Base-by-base conservation (phyloP, 2,888 invertebrate genomes). In the Bellardia bayeri region DNA sequence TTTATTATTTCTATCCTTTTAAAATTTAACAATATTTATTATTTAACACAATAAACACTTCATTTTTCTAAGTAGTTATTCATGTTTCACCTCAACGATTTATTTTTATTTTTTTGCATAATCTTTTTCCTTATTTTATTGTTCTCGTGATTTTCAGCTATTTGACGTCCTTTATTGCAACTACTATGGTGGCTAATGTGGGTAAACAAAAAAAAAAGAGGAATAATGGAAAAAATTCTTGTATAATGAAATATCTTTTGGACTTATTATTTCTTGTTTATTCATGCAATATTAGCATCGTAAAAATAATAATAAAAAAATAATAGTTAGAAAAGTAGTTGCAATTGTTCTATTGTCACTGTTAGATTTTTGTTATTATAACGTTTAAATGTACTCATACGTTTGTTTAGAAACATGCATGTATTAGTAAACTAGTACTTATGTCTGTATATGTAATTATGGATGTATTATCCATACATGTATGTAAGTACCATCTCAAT, bases 211-310 rank as follows among this genome's bases (percentile, higher is more conserved):
- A 33, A 30, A 56, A 14, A 64, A 33, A 58, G 9, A 30, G 37
- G 51, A 33, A 14, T 23, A 9, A 2, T 11, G 13, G 0, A 14
- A 30, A 40, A 80, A 71, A 56, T 33, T 45, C 2, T 56, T 16
- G 8, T 2, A 69, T 63, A 82, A 69, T 76, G 11, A 30, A 63
- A 42, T 71, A 83, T 78, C 64, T 45, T 56, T 56, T 64, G 56
- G 64, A 64, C 69, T 72, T 61, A 69, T 80, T 75, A 45, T 61
- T 81, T 74, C 80, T 87, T 89, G 74, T 84, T 84, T 80, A 76
- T 63, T 85, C 56, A 79, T 82, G 87, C 42, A 23, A 58, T 58
- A 71, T 76, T 63, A 66, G 8, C 58, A 51, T 72, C 14, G 16
- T 64, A 64, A 30, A 23, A 78, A 54, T 63, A 14, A 51, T 30